Conservation (phyloP, 2,113 vertebrate species). For the Corythornis madagascariensis region DNA sequence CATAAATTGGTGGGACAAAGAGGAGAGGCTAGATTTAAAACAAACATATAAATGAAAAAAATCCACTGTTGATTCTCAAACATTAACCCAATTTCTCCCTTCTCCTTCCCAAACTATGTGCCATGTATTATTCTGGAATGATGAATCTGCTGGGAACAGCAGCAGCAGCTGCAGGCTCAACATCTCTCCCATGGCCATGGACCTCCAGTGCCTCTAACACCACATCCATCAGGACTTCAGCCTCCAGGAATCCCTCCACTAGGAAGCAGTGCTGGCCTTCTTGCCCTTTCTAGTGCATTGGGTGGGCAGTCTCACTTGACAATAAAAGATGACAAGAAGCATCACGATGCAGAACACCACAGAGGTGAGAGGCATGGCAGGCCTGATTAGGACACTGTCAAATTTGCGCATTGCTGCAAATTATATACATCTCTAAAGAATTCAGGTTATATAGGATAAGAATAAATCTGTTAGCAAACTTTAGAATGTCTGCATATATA, state of each 20-base stretch:
- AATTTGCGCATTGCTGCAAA: constrained; percentile 58
- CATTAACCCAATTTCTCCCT: constrained; percentile 46
- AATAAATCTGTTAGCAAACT: constrained; percentile 63
- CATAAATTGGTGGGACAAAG: neutral
- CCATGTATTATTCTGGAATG: neutral
- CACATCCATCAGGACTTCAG: constrained; percentile 92
- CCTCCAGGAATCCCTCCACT: constrained; percentile 88
- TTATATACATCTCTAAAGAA: constrained; percentile 68
- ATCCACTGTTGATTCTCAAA: neutral
- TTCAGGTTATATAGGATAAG: constrained; percentile 62
- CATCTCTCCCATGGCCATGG: constrained; percentile 93
- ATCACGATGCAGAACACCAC: constrained; percentile 90
- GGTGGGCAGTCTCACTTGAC: constrained; percentile 88
- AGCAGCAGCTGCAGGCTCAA: constrained; percentile 88
- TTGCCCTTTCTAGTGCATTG: constrained; percentile 93
- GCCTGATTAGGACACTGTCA: constrained; percentile 79
- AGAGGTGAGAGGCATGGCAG: constrained; percentile 90
- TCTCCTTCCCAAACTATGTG: constrained; percentile 19
- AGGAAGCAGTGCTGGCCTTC: constrained; percentile 89
- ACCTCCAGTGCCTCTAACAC: constrained; percentile 91
- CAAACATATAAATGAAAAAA: neutral
- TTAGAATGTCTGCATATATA: constrained; percentile 57
- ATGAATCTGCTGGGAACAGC: constrained; percentile 64
- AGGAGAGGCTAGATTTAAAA: neutral
- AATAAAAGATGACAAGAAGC: constrained; percentile 96